phyloP scores from a whole-genome alignment of 2,113 vertebrate genomes.

The Nothocercus julius region DNA sequence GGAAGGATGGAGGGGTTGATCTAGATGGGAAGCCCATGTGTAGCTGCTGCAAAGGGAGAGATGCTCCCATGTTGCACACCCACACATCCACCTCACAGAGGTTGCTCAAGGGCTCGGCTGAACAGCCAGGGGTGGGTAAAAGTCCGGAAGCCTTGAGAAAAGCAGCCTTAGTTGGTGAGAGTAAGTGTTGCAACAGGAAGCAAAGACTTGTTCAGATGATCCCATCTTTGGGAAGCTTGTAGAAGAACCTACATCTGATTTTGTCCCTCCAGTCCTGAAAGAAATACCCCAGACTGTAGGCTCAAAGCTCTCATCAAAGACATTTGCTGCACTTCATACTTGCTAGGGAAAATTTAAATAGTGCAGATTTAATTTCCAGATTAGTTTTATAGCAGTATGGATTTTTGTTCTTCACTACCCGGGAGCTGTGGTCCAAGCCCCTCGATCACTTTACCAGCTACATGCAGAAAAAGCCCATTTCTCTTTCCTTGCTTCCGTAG shows the following conservation, averaged over 20 bases:
- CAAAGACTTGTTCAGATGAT: not conserved
- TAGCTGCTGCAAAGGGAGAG: not conserved
- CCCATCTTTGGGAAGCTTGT: not conserved
- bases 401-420: not conserved
- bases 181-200: not conserved
- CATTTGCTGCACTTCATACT: not conserved
- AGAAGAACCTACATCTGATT: not conserved
- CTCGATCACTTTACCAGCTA: rapidly evolving
- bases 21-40: conserved; percentile 23
- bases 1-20: not conserved
- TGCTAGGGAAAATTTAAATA: not conserved
- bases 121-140: not conserved
- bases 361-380: not conserved
- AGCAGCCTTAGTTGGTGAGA: not conserved
- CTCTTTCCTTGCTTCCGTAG: not conserved
- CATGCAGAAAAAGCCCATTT: not conserved
- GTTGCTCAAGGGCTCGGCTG: not conserved
- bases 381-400: not conserved
- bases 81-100: not conserved
- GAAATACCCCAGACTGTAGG: not conserved
- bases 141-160: not conserved
- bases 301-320: not conserved
- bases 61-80: not conserved
- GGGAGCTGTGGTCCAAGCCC: not conserved
- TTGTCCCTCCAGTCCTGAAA: not conserved